Base-by-base conservation (phyloP, 2,888 invertebrate species). In the Nemoura dubitans region DNA sequence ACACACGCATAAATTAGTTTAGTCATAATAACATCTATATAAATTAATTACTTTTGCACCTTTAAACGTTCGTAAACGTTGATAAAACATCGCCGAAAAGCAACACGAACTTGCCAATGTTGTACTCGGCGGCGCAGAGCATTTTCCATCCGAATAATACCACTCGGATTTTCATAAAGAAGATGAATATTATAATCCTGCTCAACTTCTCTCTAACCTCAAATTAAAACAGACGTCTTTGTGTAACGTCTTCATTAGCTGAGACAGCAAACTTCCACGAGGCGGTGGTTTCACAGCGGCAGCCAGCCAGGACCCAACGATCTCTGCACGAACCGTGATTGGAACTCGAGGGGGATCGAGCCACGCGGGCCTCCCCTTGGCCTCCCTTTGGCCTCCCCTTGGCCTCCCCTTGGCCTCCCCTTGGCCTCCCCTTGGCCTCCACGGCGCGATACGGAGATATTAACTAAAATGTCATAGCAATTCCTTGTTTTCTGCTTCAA, bases 191-290 rank as follows among this genome's bases (percentile, higher is more conserved):
- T 30, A 81, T 81, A 81, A 81, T 81, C 81, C 81, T 81, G 30
- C 81, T 30, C 81, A 81, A 81, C 81, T 27, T 81, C 81, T 81
- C 81, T 81, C 81, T 81, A 81, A 30, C 81, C 81, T 81, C 81
- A 81, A 81, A 81, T 81, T 81, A 81, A 81, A 81, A 81, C 81
- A 81, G 81, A 81, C 81, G 81, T 81, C 81, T 81, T 81, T 81
- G 81, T 81, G 81, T 81, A 30, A 21, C 29, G 30, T 81, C 81
- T 81, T 81, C 81, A 81, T 81, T 81, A 81, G 81, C 81, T 81
- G 30, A n/a, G 81, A 81, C 81, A 81, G 78, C 27, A 27, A 78
- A 78, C 78, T 26, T 78, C 28, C 78, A 21, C 30, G 28, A 27
- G 30, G 81, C 16, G 10, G 30, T 28, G 81, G 81, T 81, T 81